Base-by-base conservation (phyloP, 2,797 vertebrate genomes). In the Scarus forsteni region DNA sequence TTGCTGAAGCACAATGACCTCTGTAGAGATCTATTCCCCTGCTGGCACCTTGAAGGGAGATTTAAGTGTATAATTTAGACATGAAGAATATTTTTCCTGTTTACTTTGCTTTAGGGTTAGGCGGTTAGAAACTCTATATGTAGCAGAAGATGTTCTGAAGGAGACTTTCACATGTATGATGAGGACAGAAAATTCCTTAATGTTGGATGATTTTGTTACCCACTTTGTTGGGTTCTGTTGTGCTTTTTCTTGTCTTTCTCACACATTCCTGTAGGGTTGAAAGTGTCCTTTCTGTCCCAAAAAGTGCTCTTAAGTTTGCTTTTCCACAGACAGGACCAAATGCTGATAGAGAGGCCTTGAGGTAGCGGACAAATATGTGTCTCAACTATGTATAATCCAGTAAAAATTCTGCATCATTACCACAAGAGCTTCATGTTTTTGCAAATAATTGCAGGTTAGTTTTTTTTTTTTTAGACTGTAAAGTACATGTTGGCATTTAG, bases 281-380 rank as follows among this genome's bases (percentile, higher is more conserved):
- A 90, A 90, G 86, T 88, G 89, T 81, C 88, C 85, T 89, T 88
- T 80, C 42, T 7, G 63, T 84, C 69, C 80, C 71, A 44, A 64
- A 27, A 92, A 93, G 90, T 92, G 89, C 86, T 85, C 85, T 92
- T 93, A 90, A 10, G 60, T 83, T 79, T 83, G 50, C 70, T 85
- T 61, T 66, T 81, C 68, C 63, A 74, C 34, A 77, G 50, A 70
- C 61, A 44, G 70, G 78, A 85, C 82, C 81, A 87, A 89, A 75
- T 67, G 36, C 45, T 73, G 45, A 72, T 27, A 18, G 52, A 7
- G 58, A 77, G 73, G 67, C 68, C 70, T 68, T 67, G 6, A 2
- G 60, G 53, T 64, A 79, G 36, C 55, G 59, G 44, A 63, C 15
- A 10, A 51, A 8, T 55, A 35, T 65, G 50, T 62, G 64, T 51